Evolutionary conservation across 2,888 invertebrate genomes (phyloP), one percentile per base, ranked within the genome.

Genomic region (Cataglyphis cursor): DNA sequence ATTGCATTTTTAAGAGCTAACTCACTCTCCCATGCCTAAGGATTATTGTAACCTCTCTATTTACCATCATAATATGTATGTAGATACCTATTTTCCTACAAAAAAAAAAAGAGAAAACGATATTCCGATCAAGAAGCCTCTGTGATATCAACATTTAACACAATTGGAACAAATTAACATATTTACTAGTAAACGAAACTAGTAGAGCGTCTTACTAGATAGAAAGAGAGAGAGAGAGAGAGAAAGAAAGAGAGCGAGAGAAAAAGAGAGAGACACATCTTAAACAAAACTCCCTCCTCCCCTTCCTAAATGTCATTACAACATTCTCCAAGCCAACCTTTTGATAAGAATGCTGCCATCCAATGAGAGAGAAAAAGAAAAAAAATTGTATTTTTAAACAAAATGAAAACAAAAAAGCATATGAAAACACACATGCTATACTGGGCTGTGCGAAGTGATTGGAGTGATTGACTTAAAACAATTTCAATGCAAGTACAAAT

Each of bases 401-500:
- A 93, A 92, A 92, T 85, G 87, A 92, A 92, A 91, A 91, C 82
- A 90, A 92, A 78, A 75, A 75, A 92, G 91, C 92, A 91, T 90
- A 92, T 92, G 91, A 92, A 91, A 93, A 93, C 93, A 93, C 93
- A 94, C 94, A 94, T 93, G 93, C 94, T 94, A 94, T 94, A 94
- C 94, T 93, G 94, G 94, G 94, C 94, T 94, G 94, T 95, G 94
- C 94, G 93, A 94, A 93, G 94, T 94, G 93, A 94, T 94, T 94
- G 94, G 94, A 94, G 94, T 76, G 75, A 76, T 94, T 94, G 93
- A 94, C 94, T 94, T 94, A 94, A 76, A 78, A 94, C 94, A 94
- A 95, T 94, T 95, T 94, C 94, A 95, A 94, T 94, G 93, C 94
- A 94, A 95, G 94, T 95, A 95, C 94, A 95, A 95, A 95, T 94